Base-by-base conservation (phyloP, 2,797 vertebrate species). In the Nannoperca australis region DNA sequence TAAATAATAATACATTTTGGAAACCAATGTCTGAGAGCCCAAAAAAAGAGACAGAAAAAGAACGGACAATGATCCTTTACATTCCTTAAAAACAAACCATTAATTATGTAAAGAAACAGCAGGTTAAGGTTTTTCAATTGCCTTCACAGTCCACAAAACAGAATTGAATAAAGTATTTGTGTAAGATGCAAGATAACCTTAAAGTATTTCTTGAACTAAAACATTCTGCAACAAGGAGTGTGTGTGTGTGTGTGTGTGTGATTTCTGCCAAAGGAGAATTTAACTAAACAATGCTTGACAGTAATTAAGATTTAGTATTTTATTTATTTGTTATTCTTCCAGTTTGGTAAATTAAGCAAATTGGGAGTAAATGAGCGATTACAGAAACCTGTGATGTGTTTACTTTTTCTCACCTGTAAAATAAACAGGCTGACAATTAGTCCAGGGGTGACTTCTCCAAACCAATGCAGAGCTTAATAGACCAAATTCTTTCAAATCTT, bases 281-380 rank as follows among this genome's bases (percentile, higher is more conserved):
- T 40, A 12, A n/a, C 7, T 20, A 14, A 18, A 4, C 10, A 24
- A 60, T 62, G 40, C 20, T 34, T 50, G 27, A 30, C 8, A 45
- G n/a, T 51, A 22, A 73, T 60, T 51, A 55, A n/a, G 58, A 73
- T 69, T 60, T 15, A n/a, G 40, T 20, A 11, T 62, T 50, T 30
- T 45, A 10, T 56, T 20, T 53, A 24, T 15, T 14, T 32, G 14
- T 30, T 67, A 32, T 24, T 60, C 42, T 55, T 60, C 30, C 13
- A 64, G 8, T 56, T 61, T 61, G 27, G 24, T 10, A 44, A 72
- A 68, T 70, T 1, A 61, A 53, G 9, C 14, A 69, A 55, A 76
- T n/a, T 60, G 8, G 24, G 13, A 67, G 10, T n/a, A 36, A 70
- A 62, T 32, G 27, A 71, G 20, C 22, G 55, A 55, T 62, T 79